These are phyloP conservation scores for Rhorus exstirpatorius DNA, from an alignment of 2,888 invertebrate species.

Conservation along the genomic window DNA sequence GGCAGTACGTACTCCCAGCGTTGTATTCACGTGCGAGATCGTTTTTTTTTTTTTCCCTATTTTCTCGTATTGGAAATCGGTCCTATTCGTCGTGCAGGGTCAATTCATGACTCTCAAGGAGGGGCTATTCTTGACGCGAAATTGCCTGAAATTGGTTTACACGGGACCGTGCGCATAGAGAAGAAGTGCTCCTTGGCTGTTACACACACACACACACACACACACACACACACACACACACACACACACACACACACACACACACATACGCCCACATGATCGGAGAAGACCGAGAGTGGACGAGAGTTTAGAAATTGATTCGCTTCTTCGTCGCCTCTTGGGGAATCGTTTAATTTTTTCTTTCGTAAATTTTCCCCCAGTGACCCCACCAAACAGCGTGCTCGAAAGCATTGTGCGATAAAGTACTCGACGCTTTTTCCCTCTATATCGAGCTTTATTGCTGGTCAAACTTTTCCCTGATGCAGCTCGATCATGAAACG, in stretches of 20 bases:
- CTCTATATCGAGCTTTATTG: constrained; percentile 25
- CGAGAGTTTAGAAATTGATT: constrained; percentile 82
- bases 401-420: constrained; percentile 34
- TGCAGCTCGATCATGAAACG: constrained; percentile 21
- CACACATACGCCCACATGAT: constrained; percentile 13
- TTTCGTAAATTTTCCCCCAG: constrained; percentile 56
- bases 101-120: constrained; percentile 82
- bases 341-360: constrained; percentile 79
- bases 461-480: constrained; percentile 57
- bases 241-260: not conserved
- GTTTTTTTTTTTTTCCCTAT: constrained; percentile 31
- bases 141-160: constrained; percentile 86
- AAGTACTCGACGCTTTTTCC: constrained; percentile 44
- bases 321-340: constrained; percentile 76
- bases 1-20: not conserved
- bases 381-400: constrained; percentile 27
- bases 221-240: constrained; percentile 6
- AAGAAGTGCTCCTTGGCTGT: constrained; percentile 57
- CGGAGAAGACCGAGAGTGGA: constrained; percentile 57
- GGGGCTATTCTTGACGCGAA: constrained; percentile 86
- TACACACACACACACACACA: constrained; percentile 28
- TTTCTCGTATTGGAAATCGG: constrained; percentile 84
- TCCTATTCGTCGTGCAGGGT: constrained; percentile 78
- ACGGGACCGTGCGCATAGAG: constrained; percentile 79
- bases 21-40: constrained; percentile 18